These are phyloP conservation scores for Schizotus pectinicornis DNA, from an alignment of 2,888 invertebrate genomes.

Conservation along the genomic window DNA sequence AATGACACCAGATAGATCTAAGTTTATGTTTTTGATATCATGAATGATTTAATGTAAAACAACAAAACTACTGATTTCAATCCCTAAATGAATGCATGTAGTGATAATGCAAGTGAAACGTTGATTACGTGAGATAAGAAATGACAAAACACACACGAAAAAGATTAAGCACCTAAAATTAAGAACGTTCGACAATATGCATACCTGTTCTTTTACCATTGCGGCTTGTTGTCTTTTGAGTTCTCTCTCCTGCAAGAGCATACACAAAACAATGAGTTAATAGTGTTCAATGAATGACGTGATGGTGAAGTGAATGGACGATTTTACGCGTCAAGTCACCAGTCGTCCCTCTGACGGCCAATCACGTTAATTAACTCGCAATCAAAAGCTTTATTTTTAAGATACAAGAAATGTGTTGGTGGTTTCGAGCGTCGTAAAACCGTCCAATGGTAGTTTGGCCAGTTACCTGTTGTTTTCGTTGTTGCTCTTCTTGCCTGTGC, in stretches of 20 bases:
- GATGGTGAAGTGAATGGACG: neutral
- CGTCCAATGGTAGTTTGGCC: neutral
- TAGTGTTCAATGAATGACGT: conserved; percentile 19
- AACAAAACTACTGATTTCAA: conserved; percentile 5
- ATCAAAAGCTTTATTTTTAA: too few relatives aligned
- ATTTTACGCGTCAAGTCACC: neutral
- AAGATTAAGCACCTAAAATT: conserved; percentile 29
- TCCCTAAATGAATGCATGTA: neutral
- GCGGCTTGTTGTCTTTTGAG: conserved; percentile 88
- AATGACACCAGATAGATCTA: conserved; percentile 11
- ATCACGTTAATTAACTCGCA: neutral
- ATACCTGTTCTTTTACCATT: conserved; percentile 89
- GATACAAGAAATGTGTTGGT: too few relatives aligned
- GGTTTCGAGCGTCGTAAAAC: neutral
- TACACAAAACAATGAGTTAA: conserved; percentile 26
- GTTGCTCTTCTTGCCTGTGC: conserved; percentile 82
- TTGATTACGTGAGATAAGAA: conserved; percentile 24
- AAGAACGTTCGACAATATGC: conserved; percentile 46
- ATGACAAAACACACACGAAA: conserved; percentile 24
- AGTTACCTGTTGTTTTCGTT: conserved; percentile 83
- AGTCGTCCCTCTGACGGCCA: neutral
- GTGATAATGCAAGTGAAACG: conserved; percentile 19
- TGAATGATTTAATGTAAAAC: neutral
- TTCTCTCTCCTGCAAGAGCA: conserved; percentile 80
- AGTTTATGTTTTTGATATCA: conserved; percentile 5